These are phyloP conservation scores for Cynopterus brachyotis DNA, from an alignment of 2,113 vertebrate species.

Conservation along the genomic window DNA sequence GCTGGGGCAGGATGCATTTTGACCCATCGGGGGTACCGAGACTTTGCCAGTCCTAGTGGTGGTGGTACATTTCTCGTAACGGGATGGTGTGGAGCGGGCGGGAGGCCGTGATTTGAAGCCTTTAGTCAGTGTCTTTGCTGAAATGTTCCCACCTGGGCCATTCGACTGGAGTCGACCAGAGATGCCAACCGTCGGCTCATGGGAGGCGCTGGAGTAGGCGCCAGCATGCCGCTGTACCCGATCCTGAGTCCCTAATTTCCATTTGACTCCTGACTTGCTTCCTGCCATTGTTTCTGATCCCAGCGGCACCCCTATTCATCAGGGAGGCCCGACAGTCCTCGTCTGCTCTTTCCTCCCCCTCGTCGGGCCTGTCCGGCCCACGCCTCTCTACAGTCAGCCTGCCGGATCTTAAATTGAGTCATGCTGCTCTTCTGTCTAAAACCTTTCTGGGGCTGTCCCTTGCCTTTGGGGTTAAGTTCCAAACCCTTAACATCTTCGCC, in stretches of 20 bases:
- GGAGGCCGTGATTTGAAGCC: neutral
- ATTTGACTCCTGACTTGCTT: neutral
- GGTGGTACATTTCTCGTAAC: neutral
- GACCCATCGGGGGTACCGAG: neutral
- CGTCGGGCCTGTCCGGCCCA: rapidly evolving
- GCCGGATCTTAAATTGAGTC: neutral
- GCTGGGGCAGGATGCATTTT: neutral
- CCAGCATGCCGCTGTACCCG: rapidly evolving
- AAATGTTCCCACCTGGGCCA: neutral
- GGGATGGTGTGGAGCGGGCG: neutral
- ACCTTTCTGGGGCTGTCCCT: neutral
- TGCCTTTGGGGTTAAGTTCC: neutral
- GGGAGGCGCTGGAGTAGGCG: no score
- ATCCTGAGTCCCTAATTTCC: neutral
- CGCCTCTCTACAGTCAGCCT: neutral
- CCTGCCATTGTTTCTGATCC: neutral
- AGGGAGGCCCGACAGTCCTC: neutral
- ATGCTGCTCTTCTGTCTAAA: neutral
- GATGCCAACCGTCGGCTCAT: neutral
- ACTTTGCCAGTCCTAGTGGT: neutral
- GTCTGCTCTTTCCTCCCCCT: no score
- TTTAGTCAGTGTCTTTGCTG: neutral
- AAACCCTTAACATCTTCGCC: neutral
- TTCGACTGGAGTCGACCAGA: neutral
- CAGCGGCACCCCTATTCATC: neutral